These are phyloP conservation scores for Homarus americanus DNA, from an alignment of 1,140 invertebrate species.

Conservation along the genomic window DNA sequence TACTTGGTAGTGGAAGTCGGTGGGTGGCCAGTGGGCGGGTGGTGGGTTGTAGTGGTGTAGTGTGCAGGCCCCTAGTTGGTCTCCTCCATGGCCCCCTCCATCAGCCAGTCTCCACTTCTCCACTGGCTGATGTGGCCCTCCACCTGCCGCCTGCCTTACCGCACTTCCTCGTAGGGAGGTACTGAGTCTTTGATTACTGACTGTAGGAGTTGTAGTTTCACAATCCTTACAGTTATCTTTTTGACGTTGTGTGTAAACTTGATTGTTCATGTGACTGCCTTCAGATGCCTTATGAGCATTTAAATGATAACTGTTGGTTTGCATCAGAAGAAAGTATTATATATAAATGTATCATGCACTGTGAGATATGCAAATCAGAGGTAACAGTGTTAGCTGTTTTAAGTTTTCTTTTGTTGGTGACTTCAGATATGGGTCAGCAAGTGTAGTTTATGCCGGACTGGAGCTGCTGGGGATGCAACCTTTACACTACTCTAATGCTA, in stretches of 20 bases:
- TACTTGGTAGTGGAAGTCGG: constrained; percentile 58
- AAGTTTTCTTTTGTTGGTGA: constrained; percentile 15
- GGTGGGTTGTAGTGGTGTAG: constrained; percentile 33
- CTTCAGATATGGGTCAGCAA: constrained; percentile 17
- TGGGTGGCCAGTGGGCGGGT: constrained; percentile 43
- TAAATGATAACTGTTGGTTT: constrained; percentile 61
- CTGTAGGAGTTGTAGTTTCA: constrained; percentile 57
- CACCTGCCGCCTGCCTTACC: constrained; percentile 27
- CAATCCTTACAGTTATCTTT: constrained; percentile 39
- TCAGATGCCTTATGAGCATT: constrained; percentile 47
- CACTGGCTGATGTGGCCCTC: constrained; percentile 18
- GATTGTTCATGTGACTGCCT: constrained; percentile 65
- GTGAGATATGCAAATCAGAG: constrained; percentile 44
- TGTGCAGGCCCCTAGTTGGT: constrained; percentile 8
- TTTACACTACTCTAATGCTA: not conserved
- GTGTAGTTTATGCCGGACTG: constrained; percentile 17
- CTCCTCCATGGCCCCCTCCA: constrained; percentile 18
- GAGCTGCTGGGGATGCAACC: constrained; percentile 39
- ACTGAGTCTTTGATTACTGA: constrained; percentile 51
- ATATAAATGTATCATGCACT: constrained; percentile 63
- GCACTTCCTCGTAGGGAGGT: constrained; percentile 53
- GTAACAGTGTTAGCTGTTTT: constrained; percentile 35
- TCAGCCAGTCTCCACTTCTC: not conserved
- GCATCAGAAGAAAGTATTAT: constrained; percentile 55
- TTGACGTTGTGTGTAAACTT: constrained; percentile 71